These are phyloP conservation scores for Luperina nickerlii DNA, from an alignment of 2,888 invertebrate species.

Conservation along the genomic window DNA sequence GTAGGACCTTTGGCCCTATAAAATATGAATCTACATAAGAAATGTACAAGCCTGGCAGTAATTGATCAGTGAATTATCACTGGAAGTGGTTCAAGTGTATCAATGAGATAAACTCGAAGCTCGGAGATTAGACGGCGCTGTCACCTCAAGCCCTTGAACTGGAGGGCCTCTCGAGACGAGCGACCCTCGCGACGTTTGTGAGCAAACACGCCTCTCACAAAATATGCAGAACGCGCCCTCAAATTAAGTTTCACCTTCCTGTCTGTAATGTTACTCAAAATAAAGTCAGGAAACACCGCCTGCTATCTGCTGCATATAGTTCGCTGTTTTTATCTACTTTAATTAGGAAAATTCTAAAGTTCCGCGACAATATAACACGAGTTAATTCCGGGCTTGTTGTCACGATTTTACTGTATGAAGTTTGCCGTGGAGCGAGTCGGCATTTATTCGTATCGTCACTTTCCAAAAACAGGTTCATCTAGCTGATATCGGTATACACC, in stretches of 20 bases:
- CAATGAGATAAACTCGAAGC: conserved; percentile 80
- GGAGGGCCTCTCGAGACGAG: conserved; percentile 84
- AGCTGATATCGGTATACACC: neutral
- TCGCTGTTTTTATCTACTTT: conserved; percentile 48
- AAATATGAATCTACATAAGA: conserved; percentile 46
- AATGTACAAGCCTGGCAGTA: conserved; percentile 58
- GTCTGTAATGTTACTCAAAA: conserved; percentile 63
- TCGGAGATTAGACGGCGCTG: conserved; percentile 85
- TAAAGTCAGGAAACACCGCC: conserved; percentile 53
- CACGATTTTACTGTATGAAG: conserved; percentile 20
- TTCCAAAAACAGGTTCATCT: neutral
- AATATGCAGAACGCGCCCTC: conserved; percentile 81
- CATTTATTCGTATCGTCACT: neutral
- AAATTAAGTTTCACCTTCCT: conserved; percentile 69
- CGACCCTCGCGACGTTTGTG: conserved; percentile 79
- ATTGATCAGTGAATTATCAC: conserved; percentile 69
- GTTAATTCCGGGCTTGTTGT: conserved; percentile 13
- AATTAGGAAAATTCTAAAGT: conserved; percentile 51
- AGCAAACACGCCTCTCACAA: conserved; percentile 83
- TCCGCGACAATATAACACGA: conserved; percentile 28
- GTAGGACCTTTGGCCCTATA: neutral
- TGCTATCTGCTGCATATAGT: conserved; percentile 34
- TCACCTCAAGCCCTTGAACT: conserved; percentile 82
- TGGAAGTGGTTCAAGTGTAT: conserved; percentile 73
- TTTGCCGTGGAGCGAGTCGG: neutral